These are phyloP conservation scores for Xiphophorus maculatus DNA, from an alignment of 2,113 vertebrate genomes.

Conservation along the genomic window DNA sequence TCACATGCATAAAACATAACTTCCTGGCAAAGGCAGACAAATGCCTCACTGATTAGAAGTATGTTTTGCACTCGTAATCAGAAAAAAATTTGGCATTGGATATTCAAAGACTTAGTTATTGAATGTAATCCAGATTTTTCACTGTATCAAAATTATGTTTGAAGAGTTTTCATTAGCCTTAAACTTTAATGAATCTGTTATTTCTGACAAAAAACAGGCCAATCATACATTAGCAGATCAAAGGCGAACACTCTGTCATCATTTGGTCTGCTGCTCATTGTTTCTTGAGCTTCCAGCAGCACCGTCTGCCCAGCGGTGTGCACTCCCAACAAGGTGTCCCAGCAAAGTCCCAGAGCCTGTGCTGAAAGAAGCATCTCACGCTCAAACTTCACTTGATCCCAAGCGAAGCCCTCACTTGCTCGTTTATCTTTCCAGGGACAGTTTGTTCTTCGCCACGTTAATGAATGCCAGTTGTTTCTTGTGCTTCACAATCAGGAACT, in stretches of 20 bases:
- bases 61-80: not conserved
- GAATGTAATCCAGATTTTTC: not conserved
- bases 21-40: not conserved
- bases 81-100: slow-evolving; percentile 2
- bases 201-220: slow-evolving; percentile 33
- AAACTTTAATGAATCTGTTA: slow-evolving; percentile 33
- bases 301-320: slow-evolving; percentile 49
- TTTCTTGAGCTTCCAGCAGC: slow-evolving; percentile 51
- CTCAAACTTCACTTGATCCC: slow-evolving; percentile 50
- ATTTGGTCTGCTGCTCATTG: slow-evolving; percentile 60
- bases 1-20: not conserved
- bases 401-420: slow-evolving; percentile 31
- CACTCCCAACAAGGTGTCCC: slow-evolving; percentile 79
- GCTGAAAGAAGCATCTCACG: slow-evolving; percentile 78
- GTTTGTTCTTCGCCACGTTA: slow-evolving; percentile 59
- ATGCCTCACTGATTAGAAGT: not conserved
- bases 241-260: slow-evolving; percentile 53
- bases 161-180: slow-evolving; percentile 30
- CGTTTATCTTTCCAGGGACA: slow-evolving; percentile 65
- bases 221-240: slow-evolving; percentile 46
- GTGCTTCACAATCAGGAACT: slow-evolving; percentile 69
- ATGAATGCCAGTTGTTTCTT: slow-evolving; percentile 80
- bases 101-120: not conserved
- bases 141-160: slow-evolving; percentile 5
- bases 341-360: slow-evolving; percentile 77